These are phyloP conservation scores for Brachionichthys hirsutus DNA, from an alignment of 2,113 vertebrate species.

Conservation along the genomic window DNA sequence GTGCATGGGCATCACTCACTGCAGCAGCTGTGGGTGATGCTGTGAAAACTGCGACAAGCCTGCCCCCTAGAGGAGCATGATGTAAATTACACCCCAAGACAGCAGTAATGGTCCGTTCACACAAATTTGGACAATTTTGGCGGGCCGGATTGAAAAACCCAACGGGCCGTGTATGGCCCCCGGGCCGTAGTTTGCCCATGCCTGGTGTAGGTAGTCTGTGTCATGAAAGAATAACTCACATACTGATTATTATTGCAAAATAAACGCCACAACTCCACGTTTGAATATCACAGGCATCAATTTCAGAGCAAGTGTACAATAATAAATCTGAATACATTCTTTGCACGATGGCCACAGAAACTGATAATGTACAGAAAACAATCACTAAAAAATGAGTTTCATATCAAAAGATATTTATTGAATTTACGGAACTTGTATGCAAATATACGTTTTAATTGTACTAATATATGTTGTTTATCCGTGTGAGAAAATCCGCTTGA, in stretches of 20 bases:
- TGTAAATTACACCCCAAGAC: neutral
- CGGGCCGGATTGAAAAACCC: too few species aligned
- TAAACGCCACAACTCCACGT: too few species aligned
- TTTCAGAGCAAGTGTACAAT: conserved; percentile 4
- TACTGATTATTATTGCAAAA: too few species aligned
- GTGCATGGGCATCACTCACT: too few species aligned
- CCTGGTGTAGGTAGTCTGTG: too few species aligned
- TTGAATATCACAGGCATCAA: too few species aligned
- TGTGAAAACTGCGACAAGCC: conserved; percentile 28
- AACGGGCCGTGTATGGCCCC: too few species aligned
- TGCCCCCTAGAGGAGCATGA: conserved; percentile 44
- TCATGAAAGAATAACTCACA: too few species aligned
- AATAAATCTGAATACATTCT: neutral
- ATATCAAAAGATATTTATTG: conserved; percentile 32
- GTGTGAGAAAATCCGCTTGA: conserved; percentile 36
- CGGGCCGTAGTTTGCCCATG: too few species aligned
- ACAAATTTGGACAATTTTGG: too few species aligned
- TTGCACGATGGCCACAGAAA: neutral
- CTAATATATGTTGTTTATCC: conserved; percentile 56
- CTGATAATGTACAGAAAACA: conserved; percentile 2
- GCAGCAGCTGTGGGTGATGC: neutral
- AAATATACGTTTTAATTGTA: conserved; percentile 45
- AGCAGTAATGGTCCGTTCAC: too few species aligned
- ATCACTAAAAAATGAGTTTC: conserved; percentile 25
- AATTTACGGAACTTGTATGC: conserved; percentile 34